Conservation (phyloP, 2,888 invertebrate species). For the Athalia circularis region DNA sequence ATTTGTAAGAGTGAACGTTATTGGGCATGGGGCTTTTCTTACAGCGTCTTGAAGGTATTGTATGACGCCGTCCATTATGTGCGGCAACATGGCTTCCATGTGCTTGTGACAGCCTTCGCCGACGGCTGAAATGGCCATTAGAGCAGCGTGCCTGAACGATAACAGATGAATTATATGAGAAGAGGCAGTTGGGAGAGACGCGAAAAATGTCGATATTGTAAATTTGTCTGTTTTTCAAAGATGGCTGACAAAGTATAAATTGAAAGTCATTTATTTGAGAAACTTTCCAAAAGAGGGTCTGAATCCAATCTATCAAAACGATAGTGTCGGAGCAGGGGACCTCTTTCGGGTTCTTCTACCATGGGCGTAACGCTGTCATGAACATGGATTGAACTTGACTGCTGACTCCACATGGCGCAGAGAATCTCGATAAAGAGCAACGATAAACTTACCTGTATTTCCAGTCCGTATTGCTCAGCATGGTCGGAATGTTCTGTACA, state of each 20-base stretch:
- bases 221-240: slow-evolving; percentile 18
- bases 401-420: slow-evolving; percentile 66
- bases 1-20: neutral
- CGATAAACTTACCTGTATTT: slow-evolving; percentile 78
- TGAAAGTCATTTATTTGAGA: neutral
- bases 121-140: slow-evolving; percentile 98
- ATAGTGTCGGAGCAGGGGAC: slow-evolving; percentile 10
- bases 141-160: slow-evolving; percentile 87
- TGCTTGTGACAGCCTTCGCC: slow-evolving; percentile 99
- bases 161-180: slow-evolving; percentile 10
- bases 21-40: slow-evolving; percentile 64
- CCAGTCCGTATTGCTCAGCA: slow-evolving; percentile 91
- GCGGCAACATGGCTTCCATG: slow-evolving; percentile 96
- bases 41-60: slow-evolving; percentile 90
- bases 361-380: slow-evolving; percentile 67
- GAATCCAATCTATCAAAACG: slow-evolving; percentile 24
- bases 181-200: too few relatives aligned
- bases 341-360: slow-evolving; percentile 58
- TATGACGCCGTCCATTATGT: slow-evolving; percentile 93
- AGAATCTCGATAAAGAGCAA: neutral
- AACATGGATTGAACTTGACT: slow-evolving; percentile 54
- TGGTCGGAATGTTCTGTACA: slow-evolving; percentile 88
- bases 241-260: neutral
- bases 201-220: neutral
- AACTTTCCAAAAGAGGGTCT: slow-evolving; percentile 22